Base-by-base conservation (phyloP, 2,113 vertebrate genomes). In the Chrysochloris asiatica region DNA sequence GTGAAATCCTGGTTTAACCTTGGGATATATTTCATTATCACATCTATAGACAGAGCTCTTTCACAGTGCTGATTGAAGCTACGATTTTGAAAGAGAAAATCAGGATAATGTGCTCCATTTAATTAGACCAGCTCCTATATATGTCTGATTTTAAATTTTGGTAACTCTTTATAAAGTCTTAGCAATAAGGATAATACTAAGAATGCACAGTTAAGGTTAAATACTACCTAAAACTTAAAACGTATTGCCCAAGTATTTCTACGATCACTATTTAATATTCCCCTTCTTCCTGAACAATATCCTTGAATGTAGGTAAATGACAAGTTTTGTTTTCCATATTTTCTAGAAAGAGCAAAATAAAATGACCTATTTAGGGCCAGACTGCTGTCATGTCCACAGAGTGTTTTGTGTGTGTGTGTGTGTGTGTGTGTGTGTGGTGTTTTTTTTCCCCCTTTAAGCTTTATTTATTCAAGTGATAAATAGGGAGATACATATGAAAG, bases 11-110 rank as follows among this genome's bases (percentile, higher is more conserved):
- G 3, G 48, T 22, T 11, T 97, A 96, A 97, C 97, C 96, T 97
- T 97, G 96, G 88, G 93, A 90, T 56, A 67, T 65, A 95, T 95
- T 97, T 97, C 93, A 97, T 97, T 97, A 96, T 88, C 89, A 83
- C 79, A 73, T 95, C 85, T 88, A 67, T 81, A 84, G 93, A 94
- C 95, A 95, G 69, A 93, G 91, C 86, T 96, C 56, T 91, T 96
- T 96, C 93, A 90, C 85, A 92, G 69, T 89, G 79, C 90, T 87
- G 72, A 91, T 77, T 96, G 80, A 94, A 97, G 96, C 92, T 93
- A 92, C 30, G 94, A 90, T 97, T 97, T 96, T 95, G 80, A 97
- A 95, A 96, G 83, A 88, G 89, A 88, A 81, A 96, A 95, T 95
- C 65, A 93, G 92, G 88, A 48, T 93, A 50, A 95, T 71, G 12